These are phyloP conservation scores for Micronycteris hirsuta DNA, from an alignment of 2,113 vertebrate species.

Conservation along the genomic window DNA sequence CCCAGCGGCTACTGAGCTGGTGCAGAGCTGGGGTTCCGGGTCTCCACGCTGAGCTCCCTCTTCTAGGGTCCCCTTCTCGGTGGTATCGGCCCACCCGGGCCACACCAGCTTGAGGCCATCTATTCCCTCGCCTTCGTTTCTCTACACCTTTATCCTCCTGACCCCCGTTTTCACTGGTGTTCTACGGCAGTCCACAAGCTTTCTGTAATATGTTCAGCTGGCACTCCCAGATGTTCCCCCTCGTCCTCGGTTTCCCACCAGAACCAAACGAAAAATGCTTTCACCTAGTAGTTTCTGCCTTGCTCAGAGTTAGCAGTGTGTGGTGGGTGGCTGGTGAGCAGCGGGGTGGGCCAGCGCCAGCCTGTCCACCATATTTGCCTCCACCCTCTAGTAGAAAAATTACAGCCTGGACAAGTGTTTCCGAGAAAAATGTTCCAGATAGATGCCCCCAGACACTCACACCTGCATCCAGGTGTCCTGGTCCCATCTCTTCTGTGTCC, in stretches of 20 bases:
- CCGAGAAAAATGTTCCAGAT: background rate
- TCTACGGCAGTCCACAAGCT: background rate
- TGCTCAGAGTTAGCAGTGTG: background rate
- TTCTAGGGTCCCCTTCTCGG: background rate
- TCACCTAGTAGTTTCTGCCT: background rate
- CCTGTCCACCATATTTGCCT: rapidly evolving
- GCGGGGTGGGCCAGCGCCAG: background rate
- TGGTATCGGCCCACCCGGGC: background rate
- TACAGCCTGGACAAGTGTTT: background rate
- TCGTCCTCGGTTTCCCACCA: background rate
- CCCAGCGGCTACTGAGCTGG: rapidly evolving
- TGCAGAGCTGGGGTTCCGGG: rapidly evolving
- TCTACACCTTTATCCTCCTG: background rate
- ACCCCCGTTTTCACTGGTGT: rapidly evolving
- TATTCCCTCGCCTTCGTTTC: background rate
- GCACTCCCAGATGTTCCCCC: background rate
- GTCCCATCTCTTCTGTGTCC: background rate
- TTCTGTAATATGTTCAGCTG: background rate
- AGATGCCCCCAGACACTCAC: background rate
- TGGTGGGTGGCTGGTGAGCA: rapidly evolving
- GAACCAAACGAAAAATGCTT: background rate
- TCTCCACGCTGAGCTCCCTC: rapidly evolving
- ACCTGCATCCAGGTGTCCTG: background rate
- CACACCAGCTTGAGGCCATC: background rate
- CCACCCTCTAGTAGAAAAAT: background rate